These are phyloP conservation scores for Coleophora deauratella DNA, from an alignment of 2,888 invertebrate genomes.

Conservation along the genomic window DNA sequence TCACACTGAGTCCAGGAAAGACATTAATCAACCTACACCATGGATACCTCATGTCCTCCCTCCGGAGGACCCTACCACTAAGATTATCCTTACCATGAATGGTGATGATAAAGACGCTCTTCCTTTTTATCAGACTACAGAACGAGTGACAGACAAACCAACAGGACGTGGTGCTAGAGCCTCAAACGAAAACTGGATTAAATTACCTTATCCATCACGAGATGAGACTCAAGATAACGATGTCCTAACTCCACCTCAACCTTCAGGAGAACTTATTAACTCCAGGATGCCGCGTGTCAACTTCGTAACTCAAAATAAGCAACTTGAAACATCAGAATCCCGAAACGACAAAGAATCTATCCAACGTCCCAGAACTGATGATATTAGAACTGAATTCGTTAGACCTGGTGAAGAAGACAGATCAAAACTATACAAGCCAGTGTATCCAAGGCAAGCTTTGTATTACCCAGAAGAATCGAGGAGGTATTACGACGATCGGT, in stretches of 20 bases:
- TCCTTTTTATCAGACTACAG: conserved; percentile 53
- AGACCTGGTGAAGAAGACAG: conserved; percentile 54
- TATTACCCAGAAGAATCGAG: conserved; percentile 65
- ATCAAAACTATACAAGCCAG: conserved; percentile 47
- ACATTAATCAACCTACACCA: conserved; percentile 33
- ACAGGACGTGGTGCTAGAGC: conserved; percentile 75
- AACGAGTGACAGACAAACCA: conserved; percentile 64
- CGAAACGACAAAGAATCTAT: conserved; percentile 65
- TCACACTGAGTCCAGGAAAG: conserved; percentile 38
- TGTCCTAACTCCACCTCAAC: conserved; percentile 67
- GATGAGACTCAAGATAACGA: conserved; percentile 43
- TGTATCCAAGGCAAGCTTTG: conserved; percentile 61
- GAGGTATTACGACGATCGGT: conserved; percentile 55
- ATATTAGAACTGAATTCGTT: conserved; percentile 62
- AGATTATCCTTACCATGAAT: conserved; percentile 41
- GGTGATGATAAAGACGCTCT: conserved; percentile 43
- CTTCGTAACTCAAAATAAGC: conserved; percentile 78
- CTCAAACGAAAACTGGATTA: conserved; percentile 76
- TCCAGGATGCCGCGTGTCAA: conserved; percentile 78
- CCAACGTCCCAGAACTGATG: conserved; percentile 55
- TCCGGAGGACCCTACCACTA: conserved; percentile 56
- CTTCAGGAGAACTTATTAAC: conserved; percentile 69
- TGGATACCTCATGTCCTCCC: conserved; percentile 62
- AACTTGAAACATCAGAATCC: conserved; percentile 62
- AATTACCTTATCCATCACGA: conserved; percentile 67